A percentile compares a stretch with the other conserved stretches of the same genome.
Evolutionary conservation across 1,140 invertebrate genomes (phyloP).

Genomic region (Plodia interpunctella): DNA sequence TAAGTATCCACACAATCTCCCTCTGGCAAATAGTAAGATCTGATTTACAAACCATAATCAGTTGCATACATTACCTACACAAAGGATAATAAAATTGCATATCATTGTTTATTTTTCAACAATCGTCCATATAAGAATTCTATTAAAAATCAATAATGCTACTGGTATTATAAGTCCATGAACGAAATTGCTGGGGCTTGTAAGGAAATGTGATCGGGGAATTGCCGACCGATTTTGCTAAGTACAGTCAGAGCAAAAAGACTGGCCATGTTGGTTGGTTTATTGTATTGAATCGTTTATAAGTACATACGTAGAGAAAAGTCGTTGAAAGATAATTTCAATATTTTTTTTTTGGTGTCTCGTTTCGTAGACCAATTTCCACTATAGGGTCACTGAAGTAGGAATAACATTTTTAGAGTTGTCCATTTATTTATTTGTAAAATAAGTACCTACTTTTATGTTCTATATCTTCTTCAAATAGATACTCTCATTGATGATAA

Average conservation of each 20-base stretch:
- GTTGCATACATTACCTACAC: neutral
- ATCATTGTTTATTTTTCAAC: neutral
- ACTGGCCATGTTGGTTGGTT: conserved; percentile 48
- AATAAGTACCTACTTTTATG: too few relatives aligned
- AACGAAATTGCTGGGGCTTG: conserved; percentile 18
- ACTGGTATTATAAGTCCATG: conserved; percentile 19
- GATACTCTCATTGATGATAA: too few relatives aligned
- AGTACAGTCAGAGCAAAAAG: conserved; percentile 46
- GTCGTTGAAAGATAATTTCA: too few relatives aligned
- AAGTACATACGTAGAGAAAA: conserved; percentile 26
- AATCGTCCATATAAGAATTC: conserved; percentile 34
- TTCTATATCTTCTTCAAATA: too few relatives aligned
- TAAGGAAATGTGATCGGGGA: conserved; percentile 31
- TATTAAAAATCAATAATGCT: conserved; percentile 59
- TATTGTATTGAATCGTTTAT: conserved; percentile 61
- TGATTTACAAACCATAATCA: neutral
- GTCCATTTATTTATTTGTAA: too few relatives aligned
- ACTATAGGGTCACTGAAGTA: too few relatives aligned
- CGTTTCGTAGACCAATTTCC: too few relatives aligned
- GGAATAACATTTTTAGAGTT: too few relatives aligned
- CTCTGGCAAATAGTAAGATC: too few relatives aligned
- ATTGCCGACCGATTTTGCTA: conserved; percentile 34
- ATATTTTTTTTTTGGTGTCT: too few relatives aligned
- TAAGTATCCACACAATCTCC: too few relatives aligned
- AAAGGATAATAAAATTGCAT: neutral